phyloP scores from a whole-genome alignment of 2,797 vertebrate species.

The Halcyon badia region DNA sequence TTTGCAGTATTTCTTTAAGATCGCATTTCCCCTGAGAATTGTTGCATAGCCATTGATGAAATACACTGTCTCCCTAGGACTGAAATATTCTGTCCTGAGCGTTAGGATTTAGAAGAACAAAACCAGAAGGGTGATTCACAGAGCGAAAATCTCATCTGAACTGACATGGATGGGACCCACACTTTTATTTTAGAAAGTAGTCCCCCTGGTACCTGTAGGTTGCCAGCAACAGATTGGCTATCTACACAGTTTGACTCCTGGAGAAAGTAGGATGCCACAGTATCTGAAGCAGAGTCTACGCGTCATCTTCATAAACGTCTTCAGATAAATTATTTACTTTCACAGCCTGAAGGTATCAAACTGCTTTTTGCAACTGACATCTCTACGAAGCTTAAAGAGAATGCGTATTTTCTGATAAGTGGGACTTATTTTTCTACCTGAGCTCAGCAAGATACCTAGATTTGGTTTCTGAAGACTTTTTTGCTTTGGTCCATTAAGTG shows the following conservation, averaged over 20 bases:
- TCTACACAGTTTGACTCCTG: neutral
- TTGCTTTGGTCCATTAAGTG: neutral
- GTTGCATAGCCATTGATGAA: neutral
- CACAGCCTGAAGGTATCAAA: neutral
- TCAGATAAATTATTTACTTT: neutral
- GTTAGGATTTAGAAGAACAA: neutral
- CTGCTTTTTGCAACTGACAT: neutral
- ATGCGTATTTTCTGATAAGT: neutral
- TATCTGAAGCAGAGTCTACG: neutral
- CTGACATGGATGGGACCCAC: neutral
- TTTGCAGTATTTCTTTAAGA: neutral
- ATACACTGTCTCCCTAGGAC: neutral
- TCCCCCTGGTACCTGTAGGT: neutral
- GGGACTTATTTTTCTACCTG: accelerated
- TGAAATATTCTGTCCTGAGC: neutral
- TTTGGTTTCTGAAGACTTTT: neutral
- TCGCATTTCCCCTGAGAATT: neutral
- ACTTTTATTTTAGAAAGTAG: neutral
- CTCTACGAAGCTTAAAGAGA: neutral
- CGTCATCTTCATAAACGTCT: neutral
- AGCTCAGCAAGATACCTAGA: neutral
- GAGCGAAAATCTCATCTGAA: neutral
- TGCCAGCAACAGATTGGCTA: neutral
- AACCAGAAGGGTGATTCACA: neutral
- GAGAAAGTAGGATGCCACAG: neutral